Evolutionary conservation across 2,797 vertebrate genomes (phyloP).

Genomic region (Poecilia wingei): DNA sequence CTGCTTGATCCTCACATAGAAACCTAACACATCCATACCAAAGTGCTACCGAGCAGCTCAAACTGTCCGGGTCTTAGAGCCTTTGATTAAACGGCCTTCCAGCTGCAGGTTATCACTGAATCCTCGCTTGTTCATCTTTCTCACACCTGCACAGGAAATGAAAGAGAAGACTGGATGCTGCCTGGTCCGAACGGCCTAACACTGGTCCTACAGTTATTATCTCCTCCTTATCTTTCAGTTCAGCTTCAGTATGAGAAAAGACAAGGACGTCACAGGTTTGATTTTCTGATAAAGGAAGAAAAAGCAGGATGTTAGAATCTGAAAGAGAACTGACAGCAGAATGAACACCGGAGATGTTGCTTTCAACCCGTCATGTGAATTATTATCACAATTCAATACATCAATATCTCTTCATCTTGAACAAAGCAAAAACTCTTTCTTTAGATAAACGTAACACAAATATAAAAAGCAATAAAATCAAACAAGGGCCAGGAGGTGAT

Average conservation of each 20-base stretch:
- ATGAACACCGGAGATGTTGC: background rate
- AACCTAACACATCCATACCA: background rate
- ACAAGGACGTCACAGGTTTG: background rate
- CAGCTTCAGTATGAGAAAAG: slow-evolving; percentile 50
- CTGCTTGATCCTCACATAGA: background rate
- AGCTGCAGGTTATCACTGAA: slow-evolving; percentile 32
- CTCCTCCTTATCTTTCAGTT: slow-evolving; percentile 25
- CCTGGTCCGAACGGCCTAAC: background rate
- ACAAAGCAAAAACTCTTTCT: background rate
- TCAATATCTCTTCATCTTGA: background rate
- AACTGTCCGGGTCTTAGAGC: background rate
- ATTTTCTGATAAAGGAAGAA: slow-evolving; percentile 30
- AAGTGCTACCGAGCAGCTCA: slow-evolving; percentile 3
- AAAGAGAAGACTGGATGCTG: slow-evolving; percentile 16
- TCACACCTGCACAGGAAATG: slow-evolving; percentile 61
- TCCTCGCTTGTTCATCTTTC: slow-evolving; percentile 4
- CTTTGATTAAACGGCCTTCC: slow-evolving; percentile 1
- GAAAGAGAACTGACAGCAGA: slow-evolving; percentile 5
- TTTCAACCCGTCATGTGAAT: background rate
- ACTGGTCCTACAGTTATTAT: slow-evolving; percentile 37
- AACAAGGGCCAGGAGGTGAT: background rate
- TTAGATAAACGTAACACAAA: background rate
- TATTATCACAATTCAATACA: background rate
- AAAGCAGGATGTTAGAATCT: background rate
- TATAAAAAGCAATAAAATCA: background rate